Conservation (phyloP, 2,888 invertebrate species). For the Metalampra italica region DNA sequence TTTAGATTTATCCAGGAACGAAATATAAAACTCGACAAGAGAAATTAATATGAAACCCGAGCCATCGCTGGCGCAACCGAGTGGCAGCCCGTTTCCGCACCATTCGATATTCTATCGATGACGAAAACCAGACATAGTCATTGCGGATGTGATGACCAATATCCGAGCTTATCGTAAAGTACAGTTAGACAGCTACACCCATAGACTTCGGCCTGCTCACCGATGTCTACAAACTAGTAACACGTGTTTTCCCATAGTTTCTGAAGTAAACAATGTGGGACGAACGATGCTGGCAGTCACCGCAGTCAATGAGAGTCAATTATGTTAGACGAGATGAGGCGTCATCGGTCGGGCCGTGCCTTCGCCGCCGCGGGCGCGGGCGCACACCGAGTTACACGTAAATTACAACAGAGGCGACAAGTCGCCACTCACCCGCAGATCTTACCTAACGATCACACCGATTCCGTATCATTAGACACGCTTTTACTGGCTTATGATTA, state of each 20-base stretch:
- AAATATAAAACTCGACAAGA: conserved; percentile 7
- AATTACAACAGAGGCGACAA: conserved; percentile 53
- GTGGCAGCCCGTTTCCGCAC: conserved; percentile 43
- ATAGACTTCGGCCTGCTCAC: conserved; percentile 13
- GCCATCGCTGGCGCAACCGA: conserved; percentile 23
- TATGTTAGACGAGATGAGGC: conserved; percentile 46
- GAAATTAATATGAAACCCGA: conserved; percentile 17
- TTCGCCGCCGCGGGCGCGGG: conserved; percentile 30
- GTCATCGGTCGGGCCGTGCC: conserved; percentile 34
- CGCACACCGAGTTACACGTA: conserved; percentile 41
- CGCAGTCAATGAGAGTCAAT: conserved; percentile 60
- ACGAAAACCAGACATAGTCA: conserved; percentile 29
- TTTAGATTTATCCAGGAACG: conserved; percentile 6
- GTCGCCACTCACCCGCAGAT: conserved; percentile 52
- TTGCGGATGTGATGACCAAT: conserved; percentile 32
- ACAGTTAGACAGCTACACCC: neutral
- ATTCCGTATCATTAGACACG: conserved; percentile 49
- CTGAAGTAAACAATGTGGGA: conserved; percentile 41
- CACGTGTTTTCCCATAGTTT: conserved; percentile 35
- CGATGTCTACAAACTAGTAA: conserved; percentile 11
- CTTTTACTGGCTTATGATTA: conserved; percentile 38
- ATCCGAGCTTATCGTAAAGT: conserved; percentile 21
- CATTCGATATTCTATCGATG: conserved; percentile 39
- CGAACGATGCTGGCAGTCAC: conserved; percentile 35
- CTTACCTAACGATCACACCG: conserved; percentile 52